Base-by-base conservation (phyloP, 2,888 invertebrate species). In the Strigamia transsilvanica region DNA sequence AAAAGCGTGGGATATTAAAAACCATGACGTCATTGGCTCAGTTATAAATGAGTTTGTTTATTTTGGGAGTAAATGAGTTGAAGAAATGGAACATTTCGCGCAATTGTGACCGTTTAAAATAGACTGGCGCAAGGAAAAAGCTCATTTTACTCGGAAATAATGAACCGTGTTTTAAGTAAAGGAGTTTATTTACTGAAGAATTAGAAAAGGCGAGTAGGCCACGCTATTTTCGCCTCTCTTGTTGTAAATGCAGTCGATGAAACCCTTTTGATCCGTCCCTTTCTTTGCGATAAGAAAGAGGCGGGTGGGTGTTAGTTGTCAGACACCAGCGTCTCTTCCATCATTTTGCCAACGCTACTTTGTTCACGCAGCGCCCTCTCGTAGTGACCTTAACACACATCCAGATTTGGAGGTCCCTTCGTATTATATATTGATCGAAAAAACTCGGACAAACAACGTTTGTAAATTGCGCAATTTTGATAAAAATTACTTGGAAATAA, bases 1-100 rank as follows among this genome's bases (percentile, higher is more conserved):
- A 73, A 73, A 73, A 73, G 73, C 73, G 32, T 73, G 73, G 73
- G 73, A 73, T 73, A 73, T 32, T 73, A 73, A 73, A 73, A 73
- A 32, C 27, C 7, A 32, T 73, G 73, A 73, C 73, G 73, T 32
- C 27, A 73, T 18, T 56, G n/a, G 13, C 6, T 2, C 27, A 15
- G 27, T 73, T 73, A 73, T 73, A 73, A 32, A 73, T 27, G 32
- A 73, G 32, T 73, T 23, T 27, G 73, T 73, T 61, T 73, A 73
- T 73, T 73, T 73, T 18, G 18, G 56, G 56, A 46, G 46, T 13
- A 46, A 46, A 46, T n/a, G 15, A 46, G 46, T 46, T 46, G 46
- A 12, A 56, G 56, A 73, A 73, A 73, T 73, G 73, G 73, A 73
- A 73, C 56, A 56, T 56, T 56, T 18, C 18, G 18, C 2, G 18